These are phyloP conservation scores for Galeruca laticollis DNA, from an alignment of 2,888 invertebrate species.

Conservation along the genomic window DNA sequence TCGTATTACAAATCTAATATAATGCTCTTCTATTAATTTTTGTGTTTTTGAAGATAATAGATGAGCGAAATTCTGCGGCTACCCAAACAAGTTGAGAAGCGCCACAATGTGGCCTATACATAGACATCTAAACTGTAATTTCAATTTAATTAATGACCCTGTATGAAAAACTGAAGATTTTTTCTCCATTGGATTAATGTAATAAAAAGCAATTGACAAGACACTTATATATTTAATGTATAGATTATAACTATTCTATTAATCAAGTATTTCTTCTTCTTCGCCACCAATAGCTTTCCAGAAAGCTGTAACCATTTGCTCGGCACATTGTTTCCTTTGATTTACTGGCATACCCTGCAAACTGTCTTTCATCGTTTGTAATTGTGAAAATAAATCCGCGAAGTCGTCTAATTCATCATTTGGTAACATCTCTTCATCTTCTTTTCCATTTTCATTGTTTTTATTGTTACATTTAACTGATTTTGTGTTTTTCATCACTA, in stretches of 20 bases:
- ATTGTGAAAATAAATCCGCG: constrained; percentile 74
- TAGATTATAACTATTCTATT: too few relatives aligned
- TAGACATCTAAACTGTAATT: too few relatives aligned
- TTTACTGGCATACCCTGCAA: constrained; percentile 73
- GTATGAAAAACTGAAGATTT: too few relatives aligned
- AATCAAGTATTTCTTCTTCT: constrained; percentile 74
- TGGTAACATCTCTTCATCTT: constrained; percentile 46
- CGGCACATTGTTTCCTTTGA: constrained; percentile 77
- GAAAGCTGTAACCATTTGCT: constrained; percentile 79
- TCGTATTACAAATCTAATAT: too few relatives aligned
- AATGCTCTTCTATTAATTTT: too few relatives aligned
- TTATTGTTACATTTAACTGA: constrained; percentile 20
- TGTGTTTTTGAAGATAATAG: too few relatives aligned
- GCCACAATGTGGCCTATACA: too few relatives aligned
- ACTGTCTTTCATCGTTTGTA: constrained; percentile 77
- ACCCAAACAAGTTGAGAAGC: too few relatives aligned
- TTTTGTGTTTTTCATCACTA: constrained; percentile 69
- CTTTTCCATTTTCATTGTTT: constrained; percentile 28
- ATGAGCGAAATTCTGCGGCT: too few relatives aligned
- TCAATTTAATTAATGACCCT: too few relatives aligned
- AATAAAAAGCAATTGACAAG: too few relatives aligned
- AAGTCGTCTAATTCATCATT: constrained; percentile 68
- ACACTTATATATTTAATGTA: background rate
- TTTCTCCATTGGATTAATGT: too few relatives aligned
- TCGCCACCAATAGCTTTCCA: constrained; percentile 82